A percentile compares a stretch with the other conserved stretches of the same genome.
Evolutionary conservation across 2,113 vertebrate species (phyloP).

Genomic region (Holacanthus passer): DNA sequence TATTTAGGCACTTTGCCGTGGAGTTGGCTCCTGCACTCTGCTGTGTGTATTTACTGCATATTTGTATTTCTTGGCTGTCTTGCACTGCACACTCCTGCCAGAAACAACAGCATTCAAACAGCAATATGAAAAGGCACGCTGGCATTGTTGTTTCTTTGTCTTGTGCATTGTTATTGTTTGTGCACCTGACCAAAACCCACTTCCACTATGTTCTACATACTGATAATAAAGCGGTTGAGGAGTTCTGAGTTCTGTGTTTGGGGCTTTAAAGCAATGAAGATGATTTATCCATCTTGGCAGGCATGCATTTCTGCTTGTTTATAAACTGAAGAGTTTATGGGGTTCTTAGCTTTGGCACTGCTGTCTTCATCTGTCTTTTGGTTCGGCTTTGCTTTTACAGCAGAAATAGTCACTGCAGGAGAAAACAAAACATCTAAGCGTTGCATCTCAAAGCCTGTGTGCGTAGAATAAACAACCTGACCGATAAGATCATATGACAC

Average conservation of each 20-base stretch:
- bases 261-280: conserved; percentile 55
- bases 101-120: conserved; percentile 25
- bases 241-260: conserved; percentile 52
- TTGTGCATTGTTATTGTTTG: conserved; percentile 33
- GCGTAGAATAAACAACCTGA: background rate
- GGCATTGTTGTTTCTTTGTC: conserved; percentile 28
- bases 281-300: conserved; percentile 71
- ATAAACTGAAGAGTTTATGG: conserved; percentile 63
- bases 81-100: conserved; percentile 5
- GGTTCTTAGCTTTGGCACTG: conserved; percentile 55
- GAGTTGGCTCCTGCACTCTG: background rate
- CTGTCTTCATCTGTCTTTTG: conserved; percentile 57
- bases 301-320: conserved; percentile 62
- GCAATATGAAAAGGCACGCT: conserved; percentile 17
- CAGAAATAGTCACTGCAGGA: conserved; percentile 33
- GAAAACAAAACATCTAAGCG: conserved; percentile 35
- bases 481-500: background rate
- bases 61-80: conserved; percentile 25
- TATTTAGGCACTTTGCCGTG: background rate
- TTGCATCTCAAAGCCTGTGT: background rate
- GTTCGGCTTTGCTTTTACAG: conserved; percentile 7
- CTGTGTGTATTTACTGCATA: background rate
- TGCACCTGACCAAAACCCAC: conserved; percentile 39
- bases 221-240: conserved; percentile 51
- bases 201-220: conserved; percentile 26